phyloP scores from a whole-genome alignment of 2,113 vertebrate genomes.

The Cottus gobio region DNA sequence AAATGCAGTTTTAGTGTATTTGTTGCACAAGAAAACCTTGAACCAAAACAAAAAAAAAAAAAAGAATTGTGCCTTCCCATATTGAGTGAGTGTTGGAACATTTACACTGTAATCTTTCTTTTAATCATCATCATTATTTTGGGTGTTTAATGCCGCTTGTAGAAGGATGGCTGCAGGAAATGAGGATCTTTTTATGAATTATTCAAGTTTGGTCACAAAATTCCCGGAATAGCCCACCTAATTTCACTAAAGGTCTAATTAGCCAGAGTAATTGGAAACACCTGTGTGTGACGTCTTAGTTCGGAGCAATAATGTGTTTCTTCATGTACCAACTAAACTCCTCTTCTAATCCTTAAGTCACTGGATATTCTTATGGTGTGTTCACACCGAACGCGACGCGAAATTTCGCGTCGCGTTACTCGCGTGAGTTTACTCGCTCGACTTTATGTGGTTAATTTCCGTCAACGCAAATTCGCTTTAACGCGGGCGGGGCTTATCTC shows the following conservation, averaged over 20 bases:
- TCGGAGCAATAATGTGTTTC: not conserved
- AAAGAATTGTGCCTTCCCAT: too few species aligned
- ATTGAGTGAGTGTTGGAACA: too few species aligned
- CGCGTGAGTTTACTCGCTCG: too few species aligned
- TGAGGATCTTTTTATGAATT: not conserved
- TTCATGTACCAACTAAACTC: not conserved
- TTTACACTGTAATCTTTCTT: not conserved
- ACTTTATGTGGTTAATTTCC: too few species aligned
- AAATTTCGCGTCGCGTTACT: too few species aligned
- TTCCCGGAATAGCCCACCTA: not conserved
- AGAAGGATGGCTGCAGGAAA: not conserved
- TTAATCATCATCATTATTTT: not conserved
- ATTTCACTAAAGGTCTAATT: constrained; percentile 1
- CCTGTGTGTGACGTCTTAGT: not conserved
- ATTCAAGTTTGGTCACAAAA: not conserved
- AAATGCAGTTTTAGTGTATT: too few species aligned
- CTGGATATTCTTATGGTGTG: not conserved
- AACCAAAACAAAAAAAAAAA: too few species aligned
- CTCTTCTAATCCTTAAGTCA: not conserved
- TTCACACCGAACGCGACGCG: too few species aligned
- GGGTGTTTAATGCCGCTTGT: not conserved
- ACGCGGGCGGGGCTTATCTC: too few species aligned
- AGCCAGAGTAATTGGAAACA: not conserved
- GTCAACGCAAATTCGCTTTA: too few species aligned
- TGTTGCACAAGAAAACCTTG: too few species aligned